Base-by-base conservation (phyloP, 2,888 invertebrate genomes). In the Byasa hedistus region DNA sequence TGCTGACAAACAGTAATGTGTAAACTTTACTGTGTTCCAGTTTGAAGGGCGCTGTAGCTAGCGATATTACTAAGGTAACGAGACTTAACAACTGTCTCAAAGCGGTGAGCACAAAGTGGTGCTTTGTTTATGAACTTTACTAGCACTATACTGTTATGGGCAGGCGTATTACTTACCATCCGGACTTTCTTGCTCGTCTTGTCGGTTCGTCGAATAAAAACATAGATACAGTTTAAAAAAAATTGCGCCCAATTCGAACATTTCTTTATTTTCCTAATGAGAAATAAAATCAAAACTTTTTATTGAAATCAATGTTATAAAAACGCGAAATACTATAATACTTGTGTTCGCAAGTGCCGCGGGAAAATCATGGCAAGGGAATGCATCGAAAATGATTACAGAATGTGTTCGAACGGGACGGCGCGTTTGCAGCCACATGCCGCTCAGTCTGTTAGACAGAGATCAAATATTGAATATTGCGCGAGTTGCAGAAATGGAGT, bases 311-410 rank as follows among this genome's bases (percentile, higher is more conserved):
- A 69, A 69, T 71, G 74, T 71, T 76, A 74, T 75, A 76, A 76
- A 76, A 76, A 79, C 76, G 76, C 77, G 81, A 80, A 85, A 79
- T 79, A 77, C 81, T 80, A 80, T 81, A 84, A 82, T 78, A 76
- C 74, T 75, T 71, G 73, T 72, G 72, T 84, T 82, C 76, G 75
- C 81, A 79, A 84, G 84, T 86, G 84, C 81, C 82, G 84, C 83
- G 83, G 84, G 85, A 89, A 90, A 91, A 91, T 91, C 91, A 89
- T 89, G 83, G 84, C 87, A 85, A 82, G 85, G 81, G 91, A 91
- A 91, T 91, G 91, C 91, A 90, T 89, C 87, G 87, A 89, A 91
- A 90, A 91, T 91, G 86, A 90, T 90, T 88, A 90, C 84, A 86
- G 87, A 89, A 91, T 89, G 89, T 87, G 88, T 76, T 74, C 70